Evolutionary conservation across 1,140 invertebrate genomes (phyloP).

Genomic region (Daktulosphaira vitifoliae): DNA sequence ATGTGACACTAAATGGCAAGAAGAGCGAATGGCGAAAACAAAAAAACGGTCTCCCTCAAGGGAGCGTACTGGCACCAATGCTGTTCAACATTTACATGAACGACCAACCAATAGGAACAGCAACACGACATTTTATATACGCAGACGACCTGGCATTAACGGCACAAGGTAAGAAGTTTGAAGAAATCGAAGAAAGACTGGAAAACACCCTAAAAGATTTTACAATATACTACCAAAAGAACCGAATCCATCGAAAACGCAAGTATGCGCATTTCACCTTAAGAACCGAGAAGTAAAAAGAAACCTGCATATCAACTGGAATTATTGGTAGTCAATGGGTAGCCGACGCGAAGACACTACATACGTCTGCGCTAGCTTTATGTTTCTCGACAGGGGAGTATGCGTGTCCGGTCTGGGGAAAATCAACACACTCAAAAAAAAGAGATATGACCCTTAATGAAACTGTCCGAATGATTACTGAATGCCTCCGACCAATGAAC

Average conservation of each 20-base stretch:
- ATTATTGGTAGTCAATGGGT: too few species aligned
- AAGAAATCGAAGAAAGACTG: slow-evolving; percentile 8
- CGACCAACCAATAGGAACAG: slow-evolving; percentile 34
- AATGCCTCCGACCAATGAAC: neutral
- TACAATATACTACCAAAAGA: too few species aligned
- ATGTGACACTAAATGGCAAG: slow-evolving; percentile 26
- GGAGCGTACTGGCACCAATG: slow-evolving; percentile 39
- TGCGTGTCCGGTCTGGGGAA: slow-evolving; percentile 9
- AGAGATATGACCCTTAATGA: slow-evolving; percentile 2
- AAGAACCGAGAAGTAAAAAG: slow-evolving; percentile 47
- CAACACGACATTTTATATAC: slow-evolving; percentile 34
- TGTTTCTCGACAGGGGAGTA: slow-evolving; percentile 20
- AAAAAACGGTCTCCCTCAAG: slow-evolving; percentile 38
- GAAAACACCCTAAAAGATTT: slow-evolving; percentile 2
- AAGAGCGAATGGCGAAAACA: slow-evolving; percentile 31
- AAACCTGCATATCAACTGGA: slow-evolving; percentile 43
- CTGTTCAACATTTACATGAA: slow-evolving; percentile 39
- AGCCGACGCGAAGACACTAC: neutral
- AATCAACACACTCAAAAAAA: neutral
- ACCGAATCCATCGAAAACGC: too few species aligned
- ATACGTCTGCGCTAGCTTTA: slow-evolving; percentile 8
- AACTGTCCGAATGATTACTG: slow-evolving; percentile 2
- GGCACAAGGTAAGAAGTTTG: slow-evolving; percentile 8
- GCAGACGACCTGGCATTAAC: slow-evolving; percentile 37
- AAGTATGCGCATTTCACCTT: slow-evolving; percentile 40